phyloP scores from a whole-genome alignment of 2,888 invertebrate genomes.

The Lordiphosa fenestrarum region DNA sequence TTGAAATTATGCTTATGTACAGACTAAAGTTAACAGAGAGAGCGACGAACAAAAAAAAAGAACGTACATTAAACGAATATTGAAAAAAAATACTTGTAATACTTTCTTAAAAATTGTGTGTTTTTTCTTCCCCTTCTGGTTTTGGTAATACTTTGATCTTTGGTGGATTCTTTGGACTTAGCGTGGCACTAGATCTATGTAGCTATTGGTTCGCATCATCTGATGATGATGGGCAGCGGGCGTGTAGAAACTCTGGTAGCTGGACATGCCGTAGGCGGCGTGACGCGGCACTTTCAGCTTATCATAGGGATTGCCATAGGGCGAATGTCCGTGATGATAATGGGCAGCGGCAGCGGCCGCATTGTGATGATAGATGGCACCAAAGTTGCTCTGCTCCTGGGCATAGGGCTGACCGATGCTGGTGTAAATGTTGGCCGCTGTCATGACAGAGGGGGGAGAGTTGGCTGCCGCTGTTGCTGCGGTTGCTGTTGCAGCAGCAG shows the following conservation, averaged over 20 bases:
- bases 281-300: slow-evolving; percentile 78
- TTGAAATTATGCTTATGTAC: slow-evolving; percentile 29
- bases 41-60: slow-evolving; percentile 23
- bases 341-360: slow-evolving; percentile 57
- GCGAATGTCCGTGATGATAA: slow-evolving; percentile 62
- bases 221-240: slow-evolving; percentile 72
- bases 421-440: slow-evolving; percentile 76
- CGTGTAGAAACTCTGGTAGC: slow-evolving; percentile 79
- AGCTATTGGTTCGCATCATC: slow-evolving; percentile 79
- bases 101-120: slow-evolving; percentile 27
- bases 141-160: slow-evolving; percentile 56
- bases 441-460: slow-evolving; percentile 33
- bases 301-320: slow-evolving; percentile 79
- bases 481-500: slow-evolving; percentile 11
- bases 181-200: slow-evolving; percentile 80
- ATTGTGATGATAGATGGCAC: slow-evolving; percentile 79
- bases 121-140: slow-evolving; percentile 4
- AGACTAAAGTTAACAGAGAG: slow-evolving; percentile 21
- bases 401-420: slow-evolving; percentile 78
- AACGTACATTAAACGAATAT: neutral
- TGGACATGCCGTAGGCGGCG: slow-evolving; percentile 75
- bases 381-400: slow-evolving; percentile 79
- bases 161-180: slow-evolving; percentile 26
- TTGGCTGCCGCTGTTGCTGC: slow-evolving; percentile 6
- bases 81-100: slow-evolving; percentile 34